These are phyloP conservation scores for Parotocinclus haroldoi DNA, from an alignment of 2,797 vertebrate genomes.

Conservation along the genomic window DNA sequence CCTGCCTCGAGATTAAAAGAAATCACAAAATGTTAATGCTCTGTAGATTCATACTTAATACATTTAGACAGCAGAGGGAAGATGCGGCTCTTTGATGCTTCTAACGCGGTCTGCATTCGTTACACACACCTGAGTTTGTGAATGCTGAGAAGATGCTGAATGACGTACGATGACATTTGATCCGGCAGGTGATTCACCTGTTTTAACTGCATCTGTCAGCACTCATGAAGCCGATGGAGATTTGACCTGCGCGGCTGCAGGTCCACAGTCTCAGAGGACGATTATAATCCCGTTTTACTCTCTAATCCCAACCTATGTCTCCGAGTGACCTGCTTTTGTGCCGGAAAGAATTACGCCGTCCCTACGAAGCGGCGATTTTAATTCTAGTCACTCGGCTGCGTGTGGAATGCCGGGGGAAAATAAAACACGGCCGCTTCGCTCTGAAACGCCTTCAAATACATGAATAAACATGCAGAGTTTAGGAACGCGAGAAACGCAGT, in stretches of 20 bases:
- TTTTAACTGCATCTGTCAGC: constrained; percentile 26
- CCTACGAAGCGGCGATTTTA: background rate
- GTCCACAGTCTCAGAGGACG: constrained; percentile 8
- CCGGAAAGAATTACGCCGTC: background rate
- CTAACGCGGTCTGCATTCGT: too few relatives aligned
- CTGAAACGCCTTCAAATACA: background rate
- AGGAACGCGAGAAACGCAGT: too few relatives aligned
- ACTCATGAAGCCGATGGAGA: constrained; percentile 11
- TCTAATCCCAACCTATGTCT: constrained; percentile 16
- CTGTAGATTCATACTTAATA: too few relatives aligned
- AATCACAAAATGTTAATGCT: too few relatives aligned
- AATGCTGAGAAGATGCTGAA: background rate
- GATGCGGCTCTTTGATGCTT: too few relatives aligned
- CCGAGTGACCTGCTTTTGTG: background rate
- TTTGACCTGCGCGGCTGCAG: background rate
- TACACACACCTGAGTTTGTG: too few relatives aligned
- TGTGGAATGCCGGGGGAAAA: background rate
- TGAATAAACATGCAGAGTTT: background rate
- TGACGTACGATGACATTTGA: constrained; percentile 8
- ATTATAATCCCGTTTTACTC: constrained; percentile 13
- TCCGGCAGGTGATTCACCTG: constrained; percentile 9
- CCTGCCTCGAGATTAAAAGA: too few relatives aligned
- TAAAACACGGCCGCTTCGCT: background rate
- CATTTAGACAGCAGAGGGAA: too few relatives aligned
- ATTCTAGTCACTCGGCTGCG: background rate